A percentile compares a stretch with the other conserved stretches of the same genome.
Conservation (phyloP, 2,888 invertebrate genomes). For the Hesperia comma region DNA sequence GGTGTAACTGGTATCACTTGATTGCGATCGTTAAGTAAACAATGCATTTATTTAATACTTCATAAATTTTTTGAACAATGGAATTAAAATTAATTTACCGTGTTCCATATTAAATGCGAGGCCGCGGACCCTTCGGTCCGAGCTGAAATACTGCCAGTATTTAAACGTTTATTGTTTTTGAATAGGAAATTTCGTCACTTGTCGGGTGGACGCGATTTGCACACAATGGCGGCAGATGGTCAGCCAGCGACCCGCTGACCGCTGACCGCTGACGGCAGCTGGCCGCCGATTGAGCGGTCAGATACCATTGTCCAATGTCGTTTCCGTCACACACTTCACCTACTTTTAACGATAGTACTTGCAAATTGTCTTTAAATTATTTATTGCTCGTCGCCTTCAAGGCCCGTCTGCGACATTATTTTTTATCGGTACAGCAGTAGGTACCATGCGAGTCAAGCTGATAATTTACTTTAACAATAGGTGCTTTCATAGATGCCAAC, state of each 20-base stretch:
- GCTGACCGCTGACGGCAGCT: constrained; percentile 17
- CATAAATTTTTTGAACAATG: too few species aligned
- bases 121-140: not conserved
- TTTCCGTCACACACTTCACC: not conserved
- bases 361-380: not conserved
- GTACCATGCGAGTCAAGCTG: too few species aligned
- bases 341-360: not conserved
- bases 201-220: constrained; percentile 42
- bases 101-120: too few species aligned
- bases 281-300: constrained; percentile 17
- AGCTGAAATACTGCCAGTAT: constrained; percentile 25
- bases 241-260: constrained; percentile 24
- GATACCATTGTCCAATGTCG: constrained; percentile 7
- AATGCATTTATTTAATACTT: too few species aligned
- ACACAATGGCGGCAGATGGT: constrained; percentile 45
- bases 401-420: not conserved
- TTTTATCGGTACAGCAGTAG: too few species aligned
- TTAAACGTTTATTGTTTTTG: constrained; percentile 30
- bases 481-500: too few species aligned
- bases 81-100: too few species aligned
- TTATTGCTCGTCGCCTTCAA: not conserved
- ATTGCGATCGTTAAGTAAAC: too few species aligned
- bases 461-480: too few species aligned
- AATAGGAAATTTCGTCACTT: constrained; percentile 34
- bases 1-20: too few species aligned